Base-by-base conservation (phyloP, 2,888 invertebrate species). In the Ceriagrion tenellum region DNA sequence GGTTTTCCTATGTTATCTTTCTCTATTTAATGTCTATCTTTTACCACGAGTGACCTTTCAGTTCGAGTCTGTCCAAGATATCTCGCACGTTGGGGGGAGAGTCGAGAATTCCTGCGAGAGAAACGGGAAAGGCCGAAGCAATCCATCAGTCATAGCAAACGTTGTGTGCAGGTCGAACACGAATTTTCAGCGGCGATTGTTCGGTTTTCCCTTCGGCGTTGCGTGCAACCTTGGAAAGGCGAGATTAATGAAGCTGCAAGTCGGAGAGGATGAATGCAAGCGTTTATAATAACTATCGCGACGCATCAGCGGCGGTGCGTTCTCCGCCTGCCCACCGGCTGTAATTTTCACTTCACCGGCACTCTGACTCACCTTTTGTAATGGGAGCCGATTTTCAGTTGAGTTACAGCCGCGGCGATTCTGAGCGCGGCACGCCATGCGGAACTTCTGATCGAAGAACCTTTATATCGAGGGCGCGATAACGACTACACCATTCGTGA, bases 221-320 rank as follows among this genome's bases (percentile, higher is more conserved):
- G 81, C 81, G 81, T 35, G 81, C 35, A 81, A 35, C 81, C 81
- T 81, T 81, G 81, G n/a, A n/a, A n/a, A 18, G 16, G 35, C 13
- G 35, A 81, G 81, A 81, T 81, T 81, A 16, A 81, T 81, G 81
- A 81, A 81, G 12, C 30, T 30, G 3, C 4, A 81, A 30, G 81
- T n/a, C 20, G 81, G 16, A 35, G 35, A 35, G 81, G 81, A 16
- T 35, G 81, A 81, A 81, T 35, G 35, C 81, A 81, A 30, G 35
- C 81, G 81, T 81, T 81, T 81, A 35, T 81, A 35, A 81, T 81
- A 81, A 81, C 81, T 35, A 81, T 30, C 81, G 81, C 30, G 35
- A 81, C 81, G 81, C 81, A 81, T 81, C 81, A 26, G 81, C 35
- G 30, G 12, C 56, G 16, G 47, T 47, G 47, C 81, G 35, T 69